Percentiles rank a stretch among this genome's conserved stretches.
Evolutionary conservation across 2,888 invertebrate genomes (phyloP).

Genomic region (Augochlorella aurata): DNA sequence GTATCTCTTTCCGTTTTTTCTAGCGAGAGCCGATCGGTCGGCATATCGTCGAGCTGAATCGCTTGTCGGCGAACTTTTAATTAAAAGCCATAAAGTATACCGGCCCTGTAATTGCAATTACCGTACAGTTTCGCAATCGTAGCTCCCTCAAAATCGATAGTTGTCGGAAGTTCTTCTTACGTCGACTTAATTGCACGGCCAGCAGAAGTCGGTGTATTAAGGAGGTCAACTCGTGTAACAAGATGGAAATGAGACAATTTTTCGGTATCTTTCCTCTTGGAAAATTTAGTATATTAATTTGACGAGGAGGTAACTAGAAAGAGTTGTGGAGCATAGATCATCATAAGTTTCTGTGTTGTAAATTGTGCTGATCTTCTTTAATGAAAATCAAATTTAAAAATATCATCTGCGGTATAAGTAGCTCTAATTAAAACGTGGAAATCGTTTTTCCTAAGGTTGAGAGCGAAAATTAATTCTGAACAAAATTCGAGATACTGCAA

Average conservation of each 20-base stretch:
- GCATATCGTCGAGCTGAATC: slow-evolving; percentile 34
- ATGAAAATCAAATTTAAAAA: too few relatives aligned
- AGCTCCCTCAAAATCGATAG: slow-evolving; percentile 40
- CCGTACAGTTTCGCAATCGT: slow-evolving; percentile 29
- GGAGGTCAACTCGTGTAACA: not conserved
- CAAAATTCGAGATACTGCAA: too few relatives aligned
- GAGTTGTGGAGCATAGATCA: too few relatives aligned
- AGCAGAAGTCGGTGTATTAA: slow-evolving; percentile 9
- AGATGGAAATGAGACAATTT: not conserved
- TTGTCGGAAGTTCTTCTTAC: slow-evolving; percentile 31
- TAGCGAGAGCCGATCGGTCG: slow-evolving; percentile 16
- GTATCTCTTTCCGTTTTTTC: slow-evolving; percentile 1
- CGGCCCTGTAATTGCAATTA: slow-evolving; percentile 43
- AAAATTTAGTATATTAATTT: too few relatives aligned
- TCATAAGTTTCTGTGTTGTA: too few relatives aligned
- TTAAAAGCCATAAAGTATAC: slow-evolving; percentile 50
- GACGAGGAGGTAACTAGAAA: too few relatives aligned
- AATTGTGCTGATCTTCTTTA: too few relatives aligned
- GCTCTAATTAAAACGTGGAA: too few relatives aligned
- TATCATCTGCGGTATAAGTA: too few relatives aligned
- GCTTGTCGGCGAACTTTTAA: slow-evolving; percentile 49
- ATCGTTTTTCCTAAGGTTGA: too few relatives aligned
- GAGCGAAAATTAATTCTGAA: too few relatives aligned
- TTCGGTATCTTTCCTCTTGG: not conserved
- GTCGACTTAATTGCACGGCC: slow-evolving; percentile 29